Base-by-base conservation (phyloP, 2,113 vertebrate species). In the Leptobrachium ailaonicum region DNA sequence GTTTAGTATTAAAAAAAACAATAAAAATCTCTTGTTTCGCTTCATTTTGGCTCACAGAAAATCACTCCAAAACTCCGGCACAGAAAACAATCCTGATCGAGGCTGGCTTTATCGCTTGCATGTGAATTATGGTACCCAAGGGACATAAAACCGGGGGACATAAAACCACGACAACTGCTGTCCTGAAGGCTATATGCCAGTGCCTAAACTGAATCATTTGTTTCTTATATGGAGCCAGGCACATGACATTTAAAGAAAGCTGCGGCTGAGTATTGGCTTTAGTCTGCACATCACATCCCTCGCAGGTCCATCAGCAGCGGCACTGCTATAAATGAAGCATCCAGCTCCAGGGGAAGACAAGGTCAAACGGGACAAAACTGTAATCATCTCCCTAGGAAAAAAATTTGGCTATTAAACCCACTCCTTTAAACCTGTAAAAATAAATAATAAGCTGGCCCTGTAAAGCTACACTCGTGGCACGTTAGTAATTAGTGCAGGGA, bases 321-420 rank as follows among this genome's bases (percentile, higher is more conserved):
- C 67, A 69, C 20, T 32, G 67, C 41, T 69, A 42, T 42, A 69
- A 9, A 69, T 44, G 67, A 44, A 44, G 43, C 41, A 69, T 69
- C 67, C 42, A 6, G 10, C 67, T 69, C 41, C 4, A 44, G 67
- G 62, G n/a, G 41, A 69, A 45, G 9, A 69, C 67, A 69, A 69
- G 67, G 42, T 69, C 67, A 69, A 45, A 41, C 6, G 11, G 42
- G 67, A 45, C 42, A 69, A 32, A 32, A 42, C 42, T 45, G 42
- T 45, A 45, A 6, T 7, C 13, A 3, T 8, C 42, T 69, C 6
- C 45, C 45, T 44, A 41, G 64, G 12, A 32, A 7, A 11, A 2
- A 41, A 66, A 44, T 45, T 69, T 69, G 67, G 67, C 42, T 41
- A 7, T 2, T 43, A 14, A 3, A 69, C 45, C 41, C 67, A 69